Evolutionary conservation across 2,113 vertebrate genomes (phyloP), one percentile per base, ranked within the genome.

Genomic region (Epinephelus moara): DNA sequence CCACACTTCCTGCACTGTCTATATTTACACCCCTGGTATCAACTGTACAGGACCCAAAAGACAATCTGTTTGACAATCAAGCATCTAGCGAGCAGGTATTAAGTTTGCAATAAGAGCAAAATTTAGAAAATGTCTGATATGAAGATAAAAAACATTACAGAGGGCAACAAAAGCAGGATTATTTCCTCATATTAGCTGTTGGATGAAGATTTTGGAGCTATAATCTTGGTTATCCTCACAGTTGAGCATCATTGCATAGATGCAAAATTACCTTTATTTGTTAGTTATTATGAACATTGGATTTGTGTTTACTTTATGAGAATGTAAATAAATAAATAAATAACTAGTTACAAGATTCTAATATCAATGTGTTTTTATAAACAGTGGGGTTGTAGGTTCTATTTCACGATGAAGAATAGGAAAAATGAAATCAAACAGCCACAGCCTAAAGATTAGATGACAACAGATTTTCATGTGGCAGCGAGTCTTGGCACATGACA

Each of bases 91-190:
- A 53, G 27, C 11, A 52, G 6, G 3, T 52, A 52, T 33, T 13
- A 4, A 27, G 45, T 25, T 66, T 66, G 40, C 40, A 15, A 23
- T 47, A 45, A 9, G 13, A 66, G 11, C 19, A 17, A 42, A 4
- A 66, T 45, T 66, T 45, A 23, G 62, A 64, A 64, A 64, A 64
- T 45, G 40, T 33, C 40, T 69, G 25, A 33, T 52, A 21, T 27
- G 47, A 52, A 17, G 17, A 68, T 30, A 50, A 18, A 68, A 27
- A 30, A 2, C 40, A 23, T 23, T 15, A 45, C 11, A 23, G 12
- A 19, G 23, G 25, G 25, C 23, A 25, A 47, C 15, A 21, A n/a
- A 6, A 25, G 63, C 21, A 47, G 14, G 25, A 47, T 66, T 23
- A 1, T 45, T 23, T 45, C 9, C 23, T 30, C 9, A 52, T 50